Base-by-base conservation (phyloP, 2,797 vertebrate species). In the Sebastes variabilis region DNA sequence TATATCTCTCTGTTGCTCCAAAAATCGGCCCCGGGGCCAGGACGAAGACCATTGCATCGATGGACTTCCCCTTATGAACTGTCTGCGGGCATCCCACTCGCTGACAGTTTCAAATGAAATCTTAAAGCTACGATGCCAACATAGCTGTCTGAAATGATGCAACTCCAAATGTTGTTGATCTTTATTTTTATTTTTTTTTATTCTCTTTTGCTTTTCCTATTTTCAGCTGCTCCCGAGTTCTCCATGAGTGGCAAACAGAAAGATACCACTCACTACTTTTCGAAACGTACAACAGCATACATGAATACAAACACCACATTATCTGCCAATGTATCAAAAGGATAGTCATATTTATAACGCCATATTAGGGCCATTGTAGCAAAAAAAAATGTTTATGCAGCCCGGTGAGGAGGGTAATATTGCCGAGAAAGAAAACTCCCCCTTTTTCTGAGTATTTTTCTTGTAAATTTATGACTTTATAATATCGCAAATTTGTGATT, bases 51-150 rank as follows among this genome's bases (percentile, higher is more conserved):
- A 49, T 54, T 20, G 8, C 36, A 13, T 74, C 59, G 11, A 8
- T 29, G n/a, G 34, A 54, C 59, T 70, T 59, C 54, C 56, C 32
- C 69, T 77, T 52, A 52, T 42, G 38, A 72, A 66, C 55, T 54
- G 24, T 70, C 29, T 36, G 66, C 18, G 0, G 46, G 59, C 34
- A 22, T 62, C 61, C 16, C 49, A 56, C 8, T 24, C 14, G 25
- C 6, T 32, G 38, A 61, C 32, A 36, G 34, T 22, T 73, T 79
- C 56, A 46, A 42, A 70, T 64, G 1, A 75, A 84, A 81, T 38
- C 68, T 67, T 30, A 52, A 52, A 70, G 32, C 29, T 36, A 7
- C 25, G 24, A 27, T 27, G 70, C 6, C 22, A 4, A 27, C 30
- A 30, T n/a, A 74, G 36, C 29, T 34, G 54, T 65, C 42, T 78